Evolutionary conservation across 2,888 invertebrate species (phyloP).

Genomic region (Acleris literana): DNA sequence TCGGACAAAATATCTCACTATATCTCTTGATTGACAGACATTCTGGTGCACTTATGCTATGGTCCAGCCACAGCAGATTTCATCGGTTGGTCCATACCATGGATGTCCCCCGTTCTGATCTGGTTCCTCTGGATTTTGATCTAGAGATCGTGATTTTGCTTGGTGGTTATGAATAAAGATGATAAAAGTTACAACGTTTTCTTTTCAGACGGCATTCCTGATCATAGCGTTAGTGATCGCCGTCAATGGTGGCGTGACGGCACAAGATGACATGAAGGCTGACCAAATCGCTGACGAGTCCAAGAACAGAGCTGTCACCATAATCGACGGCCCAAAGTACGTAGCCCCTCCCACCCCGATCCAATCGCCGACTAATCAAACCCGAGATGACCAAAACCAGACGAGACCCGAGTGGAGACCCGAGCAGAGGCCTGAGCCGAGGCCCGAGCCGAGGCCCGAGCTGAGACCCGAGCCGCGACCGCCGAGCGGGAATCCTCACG

Average conservation of each 20-base stretch:
- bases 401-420: conserved; percentile 55
- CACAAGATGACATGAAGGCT: conserved; percentile 54
- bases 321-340: conserved; percentile 64
- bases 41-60: no score
- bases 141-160: no score
- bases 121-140: no score
- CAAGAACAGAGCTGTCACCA: conserved; percentile 61
- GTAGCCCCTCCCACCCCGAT: conserved; percentile 44
- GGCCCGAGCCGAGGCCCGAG: conserved; percentile 60
- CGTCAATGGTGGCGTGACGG: conserved; percentile 70
- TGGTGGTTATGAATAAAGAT: no score
- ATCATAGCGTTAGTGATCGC: conserved; percentile 76
- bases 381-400: conserved; percentile 52
- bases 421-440: conserved; percentile 58
- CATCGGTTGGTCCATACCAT: no score
- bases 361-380: conserved; percentile 51
- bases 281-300: conserved; percentile 74
- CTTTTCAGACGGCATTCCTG: conserved; percentile 76
- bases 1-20: no score
- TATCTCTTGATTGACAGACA: no score
- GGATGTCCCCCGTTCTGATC: no score
- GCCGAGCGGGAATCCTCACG: conserved; percentile 48
- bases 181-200: conserved; percentile 37
- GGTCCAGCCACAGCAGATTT: no score
- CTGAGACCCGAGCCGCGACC: conserved; percentile 55